Base-by-base conservation (phyloP, 2,888 invertebrate species). In the Troglohyphantes excavatus region DNA sequence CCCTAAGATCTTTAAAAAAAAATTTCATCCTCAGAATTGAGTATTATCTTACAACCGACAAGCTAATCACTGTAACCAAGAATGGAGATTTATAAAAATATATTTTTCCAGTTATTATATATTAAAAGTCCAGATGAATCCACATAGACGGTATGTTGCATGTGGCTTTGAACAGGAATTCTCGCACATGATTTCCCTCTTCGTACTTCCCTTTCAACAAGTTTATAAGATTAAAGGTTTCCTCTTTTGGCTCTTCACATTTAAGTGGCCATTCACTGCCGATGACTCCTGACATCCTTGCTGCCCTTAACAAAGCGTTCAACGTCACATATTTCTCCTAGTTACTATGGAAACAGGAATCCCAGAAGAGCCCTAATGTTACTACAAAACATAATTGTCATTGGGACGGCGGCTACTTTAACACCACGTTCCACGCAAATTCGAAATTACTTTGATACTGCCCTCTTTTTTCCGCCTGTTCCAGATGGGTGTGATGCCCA, bases 351-450 rank as follows among this genome's bases (percentile, higher is more conserved):
- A 61, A 84, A 84, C 84, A 21, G 70, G 73, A 81, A 79, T 67
- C 73, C 53, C 26, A 59, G 59, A 67, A 65, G 81, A 82, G 67
- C 27, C 59, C 29, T 68, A 88, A 88, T 88, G 88, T 82, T 82
- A 88, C 88, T 73, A 67, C 53, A 86, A 70, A 78, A 70, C 78
- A 86, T 86, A 86, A 70, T 86, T 86, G 78, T 78, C 78, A 61
- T 78, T 26, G 27, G 75, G 53, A n/a, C n/a, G n/a, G n/a, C n/a
- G n/a, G n/a, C n/a, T 75, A 75, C 67, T 84, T 84, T 84, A 65
- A 29, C 19, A 29, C 75, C 33, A 67, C 75, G 33, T 75, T 46
- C 84, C n/a, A 84, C 73, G 84, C 75, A 84, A 84, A 85, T 75
- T 85, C 76, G 26, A 68, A 65, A 76, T 85, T 33, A 85, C 85